Percentiles rank a stretch among this genome's conserved stretches.
phyloP scores from a whole-genome alignment of 2,797 vertebrate genomes.

The Emydoidea blandingii region DNA sequence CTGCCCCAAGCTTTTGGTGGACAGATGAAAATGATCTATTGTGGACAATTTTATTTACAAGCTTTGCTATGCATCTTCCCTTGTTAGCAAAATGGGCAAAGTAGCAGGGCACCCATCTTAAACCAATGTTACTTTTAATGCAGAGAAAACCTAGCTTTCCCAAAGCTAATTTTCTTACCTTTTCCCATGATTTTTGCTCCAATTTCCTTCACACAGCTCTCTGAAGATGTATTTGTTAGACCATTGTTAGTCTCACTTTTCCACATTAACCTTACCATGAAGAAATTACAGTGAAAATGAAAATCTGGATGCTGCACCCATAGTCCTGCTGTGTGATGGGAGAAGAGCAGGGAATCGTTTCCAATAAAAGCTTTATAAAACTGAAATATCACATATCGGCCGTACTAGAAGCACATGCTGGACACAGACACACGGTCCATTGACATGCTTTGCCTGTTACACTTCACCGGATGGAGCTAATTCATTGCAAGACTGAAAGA shows the following conservation, averaged over 20 bases:
- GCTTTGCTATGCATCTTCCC: not conserved
- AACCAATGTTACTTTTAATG: not conserved
- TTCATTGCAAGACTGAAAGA: not conserved
- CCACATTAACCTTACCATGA: not conserved
- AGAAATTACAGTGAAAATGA: not conserved
- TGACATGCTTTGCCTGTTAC: not conserved
- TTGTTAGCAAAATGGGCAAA: not conserved
- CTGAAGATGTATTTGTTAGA: not conserved
- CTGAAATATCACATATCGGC: not conserved
- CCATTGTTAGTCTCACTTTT: not conserved
- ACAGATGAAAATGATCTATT: not conserved
- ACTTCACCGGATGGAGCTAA: not conserved
- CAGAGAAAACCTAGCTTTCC: no score
- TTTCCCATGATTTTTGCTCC: no score
- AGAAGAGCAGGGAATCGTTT: not conserved
- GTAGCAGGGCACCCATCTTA: not conserved
- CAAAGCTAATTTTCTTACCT: no score
- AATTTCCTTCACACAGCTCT: accelerated
- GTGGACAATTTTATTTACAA: not conserved
- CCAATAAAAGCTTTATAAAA: not conserved
- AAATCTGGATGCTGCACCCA: not conserved
- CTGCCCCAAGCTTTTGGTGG: not conserved
- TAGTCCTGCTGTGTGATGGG: not conserved
- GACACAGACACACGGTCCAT: not conserved
- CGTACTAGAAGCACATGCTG: not conserved